These are phyloP conservation scores for Pachypanchax playfairii DNA, from an alignment of 2,113 vertebrate genomes.

Conservation along the genomic window DNA sequence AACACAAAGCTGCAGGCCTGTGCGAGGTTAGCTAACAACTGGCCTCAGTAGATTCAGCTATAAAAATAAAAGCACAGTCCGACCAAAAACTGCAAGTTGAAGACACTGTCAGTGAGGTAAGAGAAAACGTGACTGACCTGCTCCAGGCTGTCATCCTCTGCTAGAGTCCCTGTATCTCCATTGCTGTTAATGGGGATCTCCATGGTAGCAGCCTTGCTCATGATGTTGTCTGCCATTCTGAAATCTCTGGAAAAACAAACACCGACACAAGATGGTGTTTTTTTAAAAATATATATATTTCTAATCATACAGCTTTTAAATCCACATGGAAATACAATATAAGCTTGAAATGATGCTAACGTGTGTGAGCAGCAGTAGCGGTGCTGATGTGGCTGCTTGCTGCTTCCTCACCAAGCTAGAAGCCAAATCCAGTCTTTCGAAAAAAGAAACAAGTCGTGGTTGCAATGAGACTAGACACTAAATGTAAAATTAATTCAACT, in stretches of 20 bases:
- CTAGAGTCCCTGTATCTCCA: slow-evolving; percentile 86
- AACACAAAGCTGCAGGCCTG: slow-evolving; percentile 52
- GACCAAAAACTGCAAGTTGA: neutral
- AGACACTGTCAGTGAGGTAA: neutral
- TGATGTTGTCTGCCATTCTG: slow-evolving; percentile 91
- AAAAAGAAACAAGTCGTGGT: slow-evolving; percentile 4
- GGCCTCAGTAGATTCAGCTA: slow-evolving; percentile 14
- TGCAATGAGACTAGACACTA: neutral
- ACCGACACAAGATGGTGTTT: neutral
- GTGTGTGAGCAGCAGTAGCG: slow-evolving; percentile 17
- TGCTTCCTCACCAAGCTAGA: slow-evolving; percentile 47
- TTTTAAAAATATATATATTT: neutral
- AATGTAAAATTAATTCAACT: neutral
- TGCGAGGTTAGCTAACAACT: slow-evolving; percentile 35
- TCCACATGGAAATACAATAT: neutral
- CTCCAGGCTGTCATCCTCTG: slow-evolving; percentile 91
- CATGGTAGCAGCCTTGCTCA: slow-evolving; percentile 98
- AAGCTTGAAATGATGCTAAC: slow-evolving; percentile 37
- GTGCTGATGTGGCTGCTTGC: slow-evolving; percentile 38
- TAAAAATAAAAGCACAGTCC: neutral
- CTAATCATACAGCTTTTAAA: neutral
- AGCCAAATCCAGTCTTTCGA: slow-evolving; percentile 24
- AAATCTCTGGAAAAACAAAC: slow-evolving; percentile 54
- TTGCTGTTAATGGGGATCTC: slow-evolving; percentile 97
- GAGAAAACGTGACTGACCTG: slow-evolving; percentile 79